Evolutionary conservation across 2,888 invertebrate genomes (phyloP), one percentile per base, ranked within the genome.

Genomic region (Chrysopilus asiliformis): DNA sequence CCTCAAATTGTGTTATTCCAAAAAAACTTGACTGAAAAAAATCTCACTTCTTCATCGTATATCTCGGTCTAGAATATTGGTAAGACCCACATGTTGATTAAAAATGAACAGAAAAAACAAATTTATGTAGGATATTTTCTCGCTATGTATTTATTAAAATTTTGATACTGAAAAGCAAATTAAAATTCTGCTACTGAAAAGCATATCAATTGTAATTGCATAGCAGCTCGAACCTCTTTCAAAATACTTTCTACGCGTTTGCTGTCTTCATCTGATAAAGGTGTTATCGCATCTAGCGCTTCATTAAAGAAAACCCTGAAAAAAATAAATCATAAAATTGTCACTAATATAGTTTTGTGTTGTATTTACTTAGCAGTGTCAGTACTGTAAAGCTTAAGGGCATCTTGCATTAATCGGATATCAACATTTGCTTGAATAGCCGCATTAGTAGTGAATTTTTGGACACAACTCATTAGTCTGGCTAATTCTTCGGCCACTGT

Each of bases 401-500:
- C 71, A 47, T 76, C 74, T 45, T 74, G 71, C 19, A 86, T 59
- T 10, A 79, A 71, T 27, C 67, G 66, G 40, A 85, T 72, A 53
- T 86, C 93, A 6, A 85, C 74, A 24, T 77, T 71, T 15, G 89
- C 89, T 66, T 86, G 84, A 53, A 79, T 70, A 34, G 77, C 76
- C 29, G 83, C 81, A 38, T 74, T 68, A 46, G 68, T 68, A 55
- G 74, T 76, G 50, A 80, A 80, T 43, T 71, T 69, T 41, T 70
- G 69, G 9, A 82, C 80, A 57, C 85, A 84, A 24, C 79, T 77
- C 67, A 89, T 83, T 9, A 95, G 70, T 9, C 94, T 72, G 27
- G 86, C 80, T 43, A 94, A 66, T 67, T 95, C 94, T 65, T 94
- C 91, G 45, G 86, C 83, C 39, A 94, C 85, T 0, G 85, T 87